Conservation (phyloP, 2,888 invertebrate species). For the Stramonita haemastoma region DNA sequence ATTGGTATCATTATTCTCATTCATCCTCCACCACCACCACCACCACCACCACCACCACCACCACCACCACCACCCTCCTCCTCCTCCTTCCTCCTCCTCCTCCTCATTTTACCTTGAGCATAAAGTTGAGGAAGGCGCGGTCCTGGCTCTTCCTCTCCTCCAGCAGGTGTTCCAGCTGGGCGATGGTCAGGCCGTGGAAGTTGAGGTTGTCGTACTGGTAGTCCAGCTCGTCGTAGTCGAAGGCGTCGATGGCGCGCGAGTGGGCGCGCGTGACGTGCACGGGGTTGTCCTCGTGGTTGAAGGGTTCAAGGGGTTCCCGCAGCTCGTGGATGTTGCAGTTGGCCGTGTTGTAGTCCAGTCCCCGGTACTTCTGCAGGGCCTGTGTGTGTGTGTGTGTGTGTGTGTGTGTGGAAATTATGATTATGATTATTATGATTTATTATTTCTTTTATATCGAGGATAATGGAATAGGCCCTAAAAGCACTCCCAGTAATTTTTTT, state of each 20-base stretch:
- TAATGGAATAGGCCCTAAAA: too few relatives aligned
- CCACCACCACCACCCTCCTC: too few relatives aligned
- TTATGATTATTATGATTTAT: too few relatives aligned
- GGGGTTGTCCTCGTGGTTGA: slow-evolving; percentile 47
- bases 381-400: too few relatives aligned
- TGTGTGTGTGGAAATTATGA: too few relatives aligned
- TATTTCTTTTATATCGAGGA: too few relatives aligned
- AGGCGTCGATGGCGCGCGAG: slow-evolving; percentile 49
- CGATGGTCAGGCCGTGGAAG: slow-evolving; percentile 57
- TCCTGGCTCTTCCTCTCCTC: slow-evolving; percentile 46
- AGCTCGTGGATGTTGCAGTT: slow-evolving; percentile 54
- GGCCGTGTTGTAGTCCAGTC: slow-evolving; percentile 53
- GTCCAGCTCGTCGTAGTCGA: slow-evolving; percentile 51
- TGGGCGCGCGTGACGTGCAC: slow-evolving; percentile 43
- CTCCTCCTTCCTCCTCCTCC: not conserved
- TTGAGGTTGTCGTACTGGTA: slow-evolving; percentile 56
- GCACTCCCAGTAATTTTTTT: too few relatives aligned
- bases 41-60: too few relatives aligned
- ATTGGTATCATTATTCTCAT: too few relatives aligned
- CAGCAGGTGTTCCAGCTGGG: slow-evolving; percentile 53
- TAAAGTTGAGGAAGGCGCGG: slow-evolving; percentile 53
- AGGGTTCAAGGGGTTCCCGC: slow-evolving; percentile 50
- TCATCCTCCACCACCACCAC: too few relatives aligned
- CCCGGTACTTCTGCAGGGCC: slow-evolving; percentile 36
- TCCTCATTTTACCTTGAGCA: slow-evolving; percentile 41